Percentiles rank a stretch among this genome's conserved stretches.
These are phyloP conservation scores for Nomada hirtipes DNA, from an alignment of 2,888 invertebrate species.

Conservation along the genomic window DNA sequence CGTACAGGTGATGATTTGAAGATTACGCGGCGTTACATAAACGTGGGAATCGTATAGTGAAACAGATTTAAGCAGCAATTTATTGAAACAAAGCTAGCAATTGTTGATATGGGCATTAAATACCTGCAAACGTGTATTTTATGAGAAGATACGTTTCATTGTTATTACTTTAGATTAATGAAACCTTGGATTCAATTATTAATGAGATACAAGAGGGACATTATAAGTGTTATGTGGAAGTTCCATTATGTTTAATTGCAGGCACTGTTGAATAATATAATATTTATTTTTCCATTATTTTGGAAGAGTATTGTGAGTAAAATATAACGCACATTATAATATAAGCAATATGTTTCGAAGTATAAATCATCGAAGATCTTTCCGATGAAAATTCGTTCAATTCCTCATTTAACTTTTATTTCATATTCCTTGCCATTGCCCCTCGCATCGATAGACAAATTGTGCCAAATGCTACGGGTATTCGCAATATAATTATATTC, in stretches of 20 bases:
- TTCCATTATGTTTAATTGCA: not conserved
- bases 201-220: too few species aligned
- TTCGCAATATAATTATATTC: not conserved
- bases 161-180: too few species aligned
- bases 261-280: not conserved
- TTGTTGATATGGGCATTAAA: too few species aligned
- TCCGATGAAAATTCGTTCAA: not conserved
- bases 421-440: not conserved
- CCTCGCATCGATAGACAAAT: too few species aligned
- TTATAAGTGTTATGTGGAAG: too few species aligned
- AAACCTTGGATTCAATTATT: too few species aligned
- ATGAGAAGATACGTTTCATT: too few species aligned
- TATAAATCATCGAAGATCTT: not conserved
- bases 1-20: conserved; percentile 28
- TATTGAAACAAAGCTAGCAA: not conserved
- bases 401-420: not conserved
- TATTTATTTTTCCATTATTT: not conserved
- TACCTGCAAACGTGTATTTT: too few species aligned
- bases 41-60: conserved; percentile 9
- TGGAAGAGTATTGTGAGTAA: not conserved
- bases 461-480: too few species aligned
- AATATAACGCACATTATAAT: not conserved
- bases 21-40: conserved; percentile 29
- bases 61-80: conserved; percentile 15
- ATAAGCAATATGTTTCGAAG: not conserved